phyloP scores from a whole-genome alignment of 2,113 vertebrate species.

The Trochalopteron elliotii region DNA sequence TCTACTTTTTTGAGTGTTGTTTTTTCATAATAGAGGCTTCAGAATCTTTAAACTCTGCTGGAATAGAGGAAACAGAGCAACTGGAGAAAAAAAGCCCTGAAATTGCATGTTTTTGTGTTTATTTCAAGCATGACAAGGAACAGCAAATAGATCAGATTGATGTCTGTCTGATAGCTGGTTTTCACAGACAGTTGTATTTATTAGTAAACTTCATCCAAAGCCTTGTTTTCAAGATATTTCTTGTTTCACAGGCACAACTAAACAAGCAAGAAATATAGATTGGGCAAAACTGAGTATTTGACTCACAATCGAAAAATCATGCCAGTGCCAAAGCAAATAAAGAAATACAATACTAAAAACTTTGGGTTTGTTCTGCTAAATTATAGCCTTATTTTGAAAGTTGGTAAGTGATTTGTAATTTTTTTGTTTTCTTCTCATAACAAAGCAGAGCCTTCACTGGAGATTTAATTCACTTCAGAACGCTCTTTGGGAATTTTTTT shows the following conservation, averaged over 20 bases:
- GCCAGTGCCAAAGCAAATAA: conserved; percentile 30
- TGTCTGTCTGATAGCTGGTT: not conserved
- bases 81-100: not conserved
- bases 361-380: conserved; percentile 25
- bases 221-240: not conserved
- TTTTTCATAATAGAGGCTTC: not conserved
- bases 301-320: not conserved
- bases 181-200: not conserved
- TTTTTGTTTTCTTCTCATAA: conserved; percentile 26
- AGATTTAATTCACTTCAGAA: not conserved
- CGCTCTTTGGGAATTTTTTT: not conserved
- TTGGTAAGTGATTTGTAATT: not conserved
- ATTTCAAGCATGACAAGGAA: not conserved
- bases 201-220: not conserved
- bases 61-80: not conserved
- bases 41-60: not conserved
- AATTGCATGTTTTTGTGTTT: not conserved
- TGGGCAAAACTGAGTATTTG: not conserved
- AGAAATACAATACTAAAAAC: conserved; percentile 32
- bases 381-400: conserved; percentile 36
- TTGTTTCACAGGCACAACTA: not conserved
- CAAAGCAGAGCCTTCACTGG: not conserved
- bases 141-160: not conserved
- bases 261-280: not conserved
- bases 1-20: not conserved